phyloP scores from a whole-genome alignment of 2,797 vertebrate genomes.

The Jordanella pulchra region DNA sequence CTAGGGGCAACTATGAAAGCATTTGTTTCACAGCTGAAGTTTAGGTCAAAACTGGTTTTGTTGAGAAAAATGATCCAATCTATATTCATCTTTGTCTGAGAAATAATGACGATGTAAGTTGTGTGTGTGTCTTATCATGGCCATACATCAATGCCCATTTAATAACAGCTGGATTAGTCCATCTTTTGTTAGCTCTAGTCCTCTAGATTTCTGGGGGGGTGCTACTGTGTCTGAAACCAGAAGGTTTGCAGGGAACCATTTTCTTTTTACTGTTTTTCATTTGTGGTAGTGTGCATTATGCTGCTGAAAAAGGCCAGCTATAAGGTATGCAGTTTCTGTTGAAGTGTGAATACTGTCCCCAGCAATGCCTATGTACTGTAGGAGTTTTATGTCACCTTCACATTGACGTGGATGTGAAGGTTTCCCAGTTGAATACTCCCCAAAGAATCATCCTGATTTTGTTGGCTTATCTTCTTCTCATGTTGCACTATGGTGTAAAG shows the following conservation, averaged over 20 bases:
- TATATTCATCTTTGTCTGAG: not conserved
- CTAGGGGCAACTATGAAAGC: not conserved
- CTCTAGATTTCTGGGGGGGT: not conserved
- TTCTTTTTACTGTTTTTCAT: no score
- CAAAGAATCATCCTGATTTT: not conserved
- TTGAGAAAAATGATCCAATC: not conserved
- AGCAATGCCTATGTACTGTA: not conserved
- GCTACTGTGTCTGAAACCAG: not conserved
- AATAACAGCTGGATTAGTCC: not conserved
- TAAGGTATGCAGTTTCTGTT: not conserved
- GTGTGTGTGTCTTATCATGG: not conserved
- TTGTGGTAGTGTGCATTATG: not conserved
- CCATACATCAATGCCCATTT: not conserved
- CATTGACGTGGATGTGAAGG: not conserved
- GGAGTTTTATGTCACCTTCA: not conserved
- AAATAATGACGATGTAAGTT: not conserved
- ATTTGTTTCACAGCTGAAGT: not conserved
- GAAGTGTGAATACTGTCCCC: not conserved
- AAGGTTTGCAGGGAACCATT: not conserved
- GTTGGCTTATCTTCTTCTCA: not conserved
- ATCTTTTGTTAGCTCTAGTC: not conserved
- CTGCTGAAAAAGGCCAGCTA: not conserved
- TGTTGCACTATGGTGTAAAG: not conserved
- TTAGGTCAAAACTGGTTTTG: not conserved
- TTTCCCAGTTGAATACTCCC: not conserved